A percentile compares a stretch with the other conserved stretches of the same genome.
phyloP scores from a whole-genome alignment of 2,888 invertebrate species.

The Acleris holmiana region DNA sequence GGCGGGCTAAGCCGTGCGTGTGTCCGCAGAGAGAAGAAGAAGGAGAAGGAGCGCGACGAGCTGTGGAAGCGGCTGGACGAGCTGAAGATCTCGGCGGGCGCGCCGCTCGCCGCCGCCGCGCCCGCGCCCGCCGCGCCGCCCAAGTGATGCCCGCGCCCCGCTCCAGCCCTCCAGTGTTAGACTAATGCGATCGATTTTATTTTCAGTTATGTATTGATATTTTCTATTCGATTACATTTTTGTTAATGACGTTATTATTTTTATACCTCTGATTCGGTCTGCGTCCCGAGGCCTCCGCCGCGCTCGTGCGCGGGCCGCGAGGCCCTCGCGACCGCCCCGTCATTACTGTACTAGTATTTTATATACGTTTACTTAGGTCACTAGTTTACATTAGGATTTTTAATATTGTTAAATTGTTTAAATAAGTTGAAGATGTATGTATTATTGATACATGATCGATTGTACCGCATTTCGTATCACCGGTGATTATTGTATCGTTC shows the following conservation, averaged over 20 bases:
- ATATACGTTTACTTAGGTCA: slow-evolving; percentile 74
- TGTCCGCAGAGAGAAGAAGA: slow-evolving; percentile 92
- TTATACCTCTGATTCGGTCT: slow-evolving; percentile 65
- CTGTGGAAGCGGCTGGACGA: slow-evolving; percentile 98
- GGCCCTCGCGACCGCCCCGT: slow-evolving; percentile 66
- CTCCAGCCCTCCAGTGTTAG: slow-evolving; percentile 61
- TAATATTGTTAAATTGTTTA: slow-evolving; percentile 81
- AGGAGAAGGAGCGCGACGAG: slow-evolving; percentile 97
- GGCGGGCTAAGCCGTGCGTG: neutral
- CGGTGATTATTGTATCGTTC: slow-evolving; percentile 64
- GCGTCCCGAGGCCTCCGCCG: slow-evolving; percentile 50
- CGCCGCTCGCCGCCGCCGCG: slow-evolving; percentile 68
- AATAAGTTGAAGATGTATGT: slow-evolving; percentile 82
- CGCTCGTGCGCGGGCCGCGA: slow-evolving; percentile 46
- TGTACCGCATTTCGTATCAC: slow-evolving; percentile 75
- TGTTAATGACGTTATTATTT: slow-evolving; percentile 81
- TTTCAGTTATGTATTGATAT: slow-evolving; percentile 79
- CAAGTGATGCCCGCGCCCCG: slow-evolving; percentile 78
- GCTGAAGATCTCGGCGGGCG: slow-evolving; percentile 89
- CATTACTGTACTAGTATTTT: slow-evolving; percentile 68
- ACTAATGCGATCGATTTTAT: slow-evolving; percentile 75
- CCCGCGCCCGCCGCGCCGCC: slow-evolving; percentile 60
- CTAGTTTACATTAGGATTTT: slow-evolving; percentile 80
- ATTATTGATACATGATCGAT: slow-evolving; percentile 76
- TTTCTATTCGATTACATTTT: slow-evolving; percentile 82